phyloP scores from a whole-genome alignment of 2,113 vertebrate species.

The Ploceus nigricollis region DNA sequence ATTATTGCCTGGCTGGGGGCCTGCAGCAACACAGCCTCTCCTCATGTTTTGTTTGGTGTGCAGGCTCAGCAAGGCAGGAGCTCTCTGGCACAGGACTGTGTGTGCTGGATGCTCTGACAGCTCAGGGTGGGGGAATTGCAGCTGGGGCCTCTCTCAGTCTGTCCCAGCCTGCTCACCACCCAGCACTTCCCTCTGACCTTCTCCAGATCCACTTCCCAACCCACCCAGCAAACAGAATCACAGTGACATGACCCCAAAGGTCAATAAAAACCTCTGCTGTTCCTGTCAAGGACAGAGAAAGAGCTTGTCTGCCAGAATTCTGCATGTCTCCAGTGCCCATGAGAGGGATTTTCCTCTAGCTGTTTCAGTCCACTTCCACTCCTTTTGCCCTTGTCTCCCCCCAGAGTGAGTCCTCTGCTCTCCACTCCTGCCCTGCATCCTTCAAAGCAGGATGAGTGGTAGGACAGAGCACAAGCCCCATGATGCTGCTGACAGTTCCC shows the following conservation, averaged over 20 bases:
- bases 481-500: background rate
- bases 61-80: background rate
- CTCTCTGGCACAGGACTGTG: background rate
- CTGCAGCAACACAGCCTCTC: background rate
- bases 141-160: background rate
- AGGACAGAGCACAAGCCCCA: fast-evolving
- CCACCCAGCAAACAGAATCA: background rate
- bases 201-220: background rate
- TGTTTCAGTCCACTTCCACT: background rate
- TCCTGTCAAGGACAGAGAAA: background rate
- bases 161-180: background rate
- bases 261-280: background rate
- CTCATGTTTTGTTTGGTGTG: background rate
- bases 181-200: background rate
- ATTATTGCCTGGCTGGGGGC: no score
- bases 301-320: background rate
- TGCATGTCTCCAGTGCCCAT: background rate
- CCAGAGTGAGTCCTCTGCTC: background rate
- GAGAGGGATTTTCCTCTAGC: background rate
- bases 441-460: background rate
- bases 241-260: background rate
- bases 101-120: background rate
- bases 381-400: background rate
- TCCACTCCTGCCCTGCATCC: background rate
- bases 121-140: background rate